Evolutionary conservation across 2,888 invertebrate genomes (phyloP).

Genomic region (Pammene fasciana): DNA sequence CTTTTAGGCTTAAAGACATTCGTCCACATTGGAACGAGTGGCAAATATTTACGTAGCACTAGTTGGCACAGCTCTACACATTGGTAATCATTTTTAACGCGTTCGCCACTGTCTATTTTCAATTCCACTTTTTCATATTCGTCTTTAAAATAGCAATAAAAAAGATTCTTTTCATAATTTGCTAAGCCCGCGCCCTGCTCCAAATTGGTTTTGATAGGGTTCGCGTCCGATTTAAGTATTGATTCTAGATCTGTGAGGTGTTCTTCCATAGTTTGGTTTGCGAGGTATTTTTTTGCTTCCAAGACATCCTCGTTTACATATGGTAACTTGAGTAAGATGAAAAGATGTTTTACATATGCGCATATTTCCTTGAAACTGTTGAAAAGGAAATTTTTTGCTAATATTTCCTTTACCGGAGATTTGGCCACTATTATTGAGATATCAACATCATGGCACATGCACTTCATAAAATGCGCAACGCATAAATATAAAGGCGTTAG

Average conservation of each 20-base stretch:
- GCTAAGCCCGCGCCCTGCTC: not conserved
- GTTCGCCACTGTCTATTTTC: not conserved
- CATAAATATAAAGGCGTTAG: constrained; percentile 11
- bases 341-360: not conserved
- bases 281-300: not conserved
- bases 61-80: not conserved
- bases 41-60: not conserved
- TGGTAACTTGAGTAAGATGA: not conserved
- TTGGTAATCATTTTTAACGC: not conserved
- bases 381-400: not conserved
- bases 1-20: not conserved
- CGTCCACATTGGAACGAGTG: constrained; percentile 5
- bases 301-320: not conserved
- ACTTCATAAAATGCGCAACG: constrained; percentile 16
- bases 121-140: not conserved
- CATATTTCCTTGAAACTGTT: not conserved
- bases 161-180: constrained; percentile 4
- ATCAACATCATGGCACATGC: constrained; percentile 1
- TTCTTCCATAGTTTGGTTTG: not conserved
- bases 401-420: not conserved
- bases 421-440: not conserved
- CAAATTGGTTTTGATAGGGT: not conserved
- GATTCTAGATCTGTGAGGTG: not conserved
- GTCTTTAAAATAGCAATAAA: not conserved
- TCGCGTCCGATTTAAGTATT: not conserved